Evolutionary conservation across 2,888 invertebrate species (phyloP).

Genomic region (Venusia cambrica): DNA sequence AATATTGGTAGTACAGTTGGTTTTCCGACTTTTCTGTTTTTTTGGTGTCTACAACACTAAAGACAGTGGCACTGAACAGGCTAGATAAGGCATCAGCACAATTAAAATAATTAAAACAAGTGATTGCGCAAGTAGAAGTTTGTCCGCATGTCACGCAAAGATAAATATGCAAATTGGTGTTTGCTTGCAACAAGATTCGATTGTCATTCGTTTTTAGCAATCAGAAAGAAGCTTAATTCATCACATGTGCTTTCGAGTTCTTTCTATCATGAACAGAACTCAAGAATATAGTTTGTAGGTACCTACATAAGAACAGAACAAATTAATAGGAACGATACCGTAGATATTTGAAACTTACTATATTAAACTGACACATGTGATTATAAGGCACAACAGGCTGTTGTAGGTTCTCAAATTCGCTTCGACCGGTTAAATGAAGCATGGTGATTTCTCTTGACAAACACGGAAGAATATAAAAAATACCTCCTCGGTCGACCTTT

Average conservation of each 20-base stretch:
- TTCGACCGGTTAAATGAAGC: slow-evolving; percentile 24
- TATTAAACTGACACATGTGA: too few species aligned
- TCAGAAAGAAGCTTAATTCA: too few species aligned
- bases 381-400: too few species aligned
- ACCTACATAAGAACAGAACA: too few species aligned
- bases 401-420: slow-evolving; percentile 9
- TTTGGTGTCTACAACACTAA: slow-evolving; percentile 1
- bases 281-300: too few species aligned
- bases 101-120: slow-evolving; percentile 40
- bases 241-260: too few species aligned
- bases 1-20: too few species aligned
- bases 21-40: background rate
- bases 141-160: slow-evolving; percentile 27
- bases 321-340: too few species aligned
- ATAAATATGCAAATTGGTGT: slow-evolving; percentile 7
- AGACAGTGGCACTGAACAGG: slow-evolving; percentile 21
- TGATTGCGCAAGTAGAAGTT: slow-evolving; percentile 39
- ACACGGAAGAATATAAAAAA: slow-evolving; percentile 61
- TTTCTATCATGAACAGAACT: too few species aligned
- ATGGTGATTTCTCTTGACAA: slow-evolving; percentile 35
- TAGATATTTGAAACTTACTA: too few species aligned
- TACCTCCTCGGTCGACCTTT: slow-evolving; percentile 70
- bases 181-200: too few species aligned
- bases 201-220: too few species aligned
- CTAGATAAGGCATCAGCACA: slow-evolving; percentile 37